These are phyloP conservation scores for Thecocarcelia acutangulata DNA, from an alignment of 2,888 invertebrate species.

Conservation along the genomic window DNA sequence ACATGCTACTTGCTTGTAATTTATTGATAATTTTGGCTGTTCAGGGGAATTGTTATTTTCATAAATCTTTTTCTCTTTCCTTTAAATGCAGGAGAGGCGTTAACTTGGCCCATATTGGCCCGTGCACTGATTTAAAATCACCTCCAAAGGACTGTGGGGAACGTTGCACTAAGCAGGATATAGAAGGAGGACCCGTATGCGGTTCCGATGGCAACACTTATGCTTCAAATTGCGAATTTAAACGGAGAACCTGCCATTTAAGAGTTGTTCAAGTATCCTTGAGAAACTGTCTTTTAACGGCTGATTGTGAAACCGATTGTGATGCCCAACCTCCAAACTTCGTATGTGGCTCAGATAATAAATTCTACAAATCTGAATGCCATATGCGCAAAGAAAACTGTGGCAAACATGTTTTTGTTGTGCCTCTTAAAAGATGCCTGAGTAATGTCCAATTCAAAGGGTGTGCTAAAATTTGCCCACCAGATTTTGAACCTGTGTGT, in stretches of 20 bases:
- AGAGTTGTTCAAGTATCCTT: conserved; percentile 91
- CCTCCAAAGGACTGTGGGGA: conserved; percentile 83
- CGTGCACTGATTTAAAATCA: conserved; percentile 86
- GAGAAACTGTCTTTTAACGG: conserved; percentile 92
- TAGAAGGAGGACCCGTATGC: conserved; percentile 88
- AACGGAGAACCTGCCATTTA: conserved; percentile 91
- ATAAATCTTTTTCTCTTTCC: not conserved
- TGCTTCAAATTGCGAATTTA: conserved; percentile 92
- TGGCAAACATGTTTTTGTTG: conserved; percentile 94
- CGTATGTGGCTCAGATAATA: conserved; percentile 94
- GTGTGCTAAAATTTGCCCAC: conserved; percentile 92
- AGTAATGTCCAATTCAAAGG: conserved; percentile 92
- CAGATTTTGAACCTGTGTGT: conserved; percentile 94
- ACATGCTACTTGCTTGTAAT: conserved; percentile 92
- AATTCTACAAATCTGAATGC: conserved; percentile 94
- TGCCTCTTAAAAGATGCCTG: conserved; percentile 93
- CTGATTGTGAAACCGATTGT: conserved; percentile 87
- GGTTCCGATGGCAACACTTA: conserved; percentile 95
- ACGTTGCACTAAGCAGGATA: conserved; percentile 83
- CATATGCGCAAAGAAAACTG: conserved; percentile 95
- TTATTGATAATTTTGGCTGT: conserved; percentile 19
- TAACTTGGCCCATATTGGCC: conserved; percentile 93
- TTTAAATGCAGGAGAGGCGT: conserved; percentile 86
- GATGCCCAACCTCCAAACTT: conserved; percentile 86
- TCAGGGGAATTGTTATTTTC: too few species aligned